phyloP scores from a whole-genome alignment of 2,113 vertebrate genomes.

The Limnothrissa miodon region DNA sequence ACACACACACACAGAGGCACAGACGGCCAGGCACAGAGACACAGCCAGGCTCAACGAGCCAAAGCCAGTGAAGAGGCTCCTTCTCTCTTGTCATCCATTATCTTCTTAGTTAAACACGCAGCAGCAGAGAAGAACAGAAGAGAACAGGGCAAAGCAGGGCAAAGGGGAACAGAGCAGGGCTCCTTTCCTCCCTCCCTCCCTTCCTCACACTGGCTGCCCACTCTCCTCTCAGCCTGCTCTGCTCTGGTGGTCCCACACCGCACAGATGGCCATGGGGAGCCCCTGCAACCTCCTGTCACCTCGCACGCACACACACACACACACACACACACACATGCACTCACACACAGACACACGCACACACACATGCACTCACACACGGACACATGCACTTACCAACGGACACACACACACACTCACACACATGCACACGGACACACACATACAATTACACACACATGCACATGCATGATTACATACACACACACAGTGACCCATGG shows the following conservation, averaged over 20 bases:
- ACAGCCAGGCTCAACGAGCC: background rate
- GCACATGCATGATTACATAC: background rate
- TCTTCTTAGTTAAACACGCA: constrained; percentile 44
- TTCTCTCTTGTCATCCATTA: constrained; percentile 47
- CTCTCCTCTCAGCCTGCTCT: constrained; percentile 29
- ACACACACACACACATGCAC: constrained; percentile 34
- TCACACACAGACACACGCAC: constrained; percentile 6
- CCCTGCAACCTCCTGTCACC: constrained; percentile 24
- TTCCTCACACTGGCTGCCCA: constrained; percentile 31
- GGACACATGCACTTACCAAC: background rate
- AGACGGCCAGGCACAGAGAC: background rate
- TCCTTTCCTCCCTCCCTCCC: no score
- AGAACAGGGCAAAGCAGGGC: background rate
- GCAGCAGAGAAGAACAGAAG: background rate
- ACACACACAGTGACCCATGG: background rate
- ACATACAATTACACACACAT: constrained; percentile 21
- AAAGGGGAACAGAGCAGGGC: constrained; percentile 5
- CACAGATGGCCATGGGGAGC: constrained; percentile 52
- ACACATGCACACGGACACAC: constrained; percentile 4
- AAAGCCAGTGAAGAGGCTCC: constrained; percentile 28
- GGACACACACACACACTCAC: background rate
- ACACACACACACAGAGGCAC: background rate
- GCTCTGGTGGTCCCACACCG: constrained; percentile 34
- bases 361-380: constrained; percentile 4
- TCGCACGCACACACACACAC: constrained; percentile 1